A percentile compares a stretch with the other conserved stretches of the same genome.
Conservation (phyloP, 1,140 invertebrate species). For the Papilio aristodemus region DNA sequence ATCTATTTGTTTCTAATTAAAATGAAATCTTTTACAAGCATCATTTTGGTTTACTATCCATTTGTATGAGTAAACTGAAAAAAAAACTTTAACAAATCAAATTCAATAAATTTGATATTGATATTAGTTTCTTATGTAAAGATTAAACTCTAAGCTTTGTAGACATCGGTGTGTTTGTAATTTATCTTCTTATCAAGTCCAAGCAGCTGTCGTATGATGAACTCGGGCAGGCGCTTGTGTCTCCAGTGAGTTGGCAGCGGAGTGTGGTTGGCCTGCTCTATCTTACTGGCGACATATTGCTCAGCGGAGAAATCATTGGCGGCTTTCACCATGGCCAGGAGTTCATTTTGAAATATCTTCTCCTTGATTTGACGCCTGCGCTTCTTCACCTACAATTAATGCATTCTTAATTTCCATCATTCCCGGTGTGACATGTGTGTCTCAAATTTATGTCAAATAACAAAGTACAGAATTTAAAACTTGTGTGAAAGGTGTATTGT, state of each 20-base stretch:
- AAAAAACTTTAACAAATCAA: too few species aligned
- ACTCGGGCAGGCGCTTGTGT: constrained; percentile 84
- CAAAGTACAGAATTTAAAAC: too few species aligned
- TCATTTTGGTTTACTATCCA: too few species aligned
- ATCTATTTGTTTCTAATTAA: background rate
- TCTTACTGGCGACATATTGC: constrained; percentile 84
- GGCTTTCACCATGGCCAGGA: constrained; percentile 85
- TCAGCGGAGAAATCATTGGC: constrained; percentile 89
- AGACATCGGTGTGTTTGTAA: constrained; percentile 72
- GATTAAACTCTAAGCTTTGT: constrained; percentile 57
- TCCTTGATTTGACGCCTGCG: constrained; percentile 87
- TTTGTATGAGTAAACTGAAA: too few species aligned
- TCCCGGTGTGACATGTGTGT: too few species aligned
- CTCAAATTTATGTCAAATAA: too few species aligned
- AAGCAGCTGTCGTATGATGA: constrained; percentile 82
- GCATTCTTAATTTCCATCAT: background rate
- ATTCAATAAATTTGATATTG: too few species aligned
- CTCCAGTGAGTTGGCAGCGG: constrained; percentile 83
- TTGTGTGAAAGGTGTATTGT: too few species aligned
- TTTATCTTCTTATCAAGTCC: constrained; percentile 78
- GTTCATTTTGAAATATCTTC: constrained; percentile 86
- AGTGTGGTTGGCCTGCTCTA: constrained; percentile 83
- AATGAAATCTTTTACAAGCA: constrained; percentile 1
- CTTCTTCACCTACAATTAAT: constrained; percentile 79
- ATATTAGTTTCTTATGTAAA: too few species aligned